Evolutionary conservation across 2,113 vertebrate genomes (phyloP).

Genomic region (Mesembrinibis cayennensis): DNA sequence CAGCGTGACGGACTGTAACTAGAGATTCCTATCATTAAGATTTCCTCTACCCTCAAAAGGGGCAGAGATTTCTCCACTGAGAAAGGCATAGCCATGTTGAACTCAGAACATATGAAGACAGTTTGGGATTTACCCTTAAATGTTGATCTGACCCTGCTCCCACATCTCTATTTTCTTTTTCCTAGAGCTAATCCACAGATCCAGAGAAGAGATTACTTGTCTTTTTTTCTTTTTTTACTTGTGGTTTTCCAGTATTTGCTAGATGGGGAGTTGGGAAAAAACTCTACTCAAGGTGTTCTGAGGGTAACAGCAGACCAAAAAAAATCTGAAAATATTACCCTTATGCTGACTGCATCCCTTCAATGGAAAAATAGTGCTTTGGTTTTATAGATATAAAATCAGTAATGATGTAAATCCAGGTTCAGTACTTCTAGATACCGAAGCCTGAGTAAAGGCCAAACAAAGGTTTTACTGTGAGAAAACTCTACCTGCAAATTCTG

Average conservation of each 20-base stretch:
- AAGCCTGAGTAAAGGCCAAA: background rate
- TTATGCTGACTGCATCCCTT: background rate
- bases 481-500: background rate
- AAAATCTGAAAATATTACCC: background rate
- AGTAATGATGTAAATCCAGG: background rate
- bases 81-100: background rate
- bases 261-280: background rate
- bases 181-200: background rate
- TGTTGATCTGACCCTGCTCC: background rate
- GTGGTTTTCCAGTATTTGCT: background rate
- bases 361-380: background rate
- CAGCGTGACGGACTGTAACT: background rate
- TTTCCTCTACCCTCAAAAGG: background rate
- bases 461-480: background rate
- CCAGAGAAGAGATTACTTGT: background rate
- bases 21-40: background rate
- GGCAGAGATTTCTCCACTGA: background rate
- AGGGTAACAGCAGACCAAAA: background rate
- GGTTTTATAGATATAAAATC: background rate
- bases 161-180: background rate
- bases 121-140: background rate
- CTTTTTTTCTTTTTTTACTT: background rate
- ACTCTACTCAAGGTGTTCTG: background rate
- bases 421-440: background rate
- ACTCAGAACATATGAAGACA: background rate